Conservation (phyloP, 2,113 vertebrate species). For the Corythoichthys haematopterus region DNA sequence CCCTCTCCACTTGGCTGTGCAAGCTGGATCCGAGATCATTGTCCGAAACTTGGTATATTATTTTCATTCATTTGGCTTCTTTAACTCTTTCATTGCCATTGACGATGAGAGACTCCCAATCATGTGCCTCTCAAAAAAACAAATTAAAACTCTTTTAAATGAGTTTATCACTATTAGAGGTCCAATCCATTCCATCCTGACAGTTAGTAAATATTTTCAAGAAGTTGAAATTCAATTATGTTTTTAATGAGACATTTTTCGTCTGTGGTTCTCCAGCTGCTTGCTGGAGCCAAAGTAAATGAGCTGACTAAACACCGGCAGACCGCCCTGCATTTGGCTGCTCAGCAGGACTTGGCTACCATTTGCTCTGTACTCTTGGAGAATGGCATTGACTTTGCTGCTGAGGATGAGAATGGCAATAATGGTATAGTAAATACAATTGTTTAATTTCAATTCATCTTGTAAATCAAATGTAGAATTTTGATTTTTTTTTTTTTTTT, state of each 20-base stretch:
- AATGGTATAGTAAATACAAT: conserved; percentile 85
- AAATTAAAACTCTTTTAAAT: too few species aligned
- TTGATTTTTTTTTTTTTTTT: not conserved
- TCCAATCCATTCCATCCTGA: too few species aligned
- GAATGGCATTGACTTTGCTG: conserved; percentile 89
- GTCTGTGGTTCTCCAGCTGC: conserved; percentile 72
- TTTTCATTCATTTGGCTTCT: not conserved
- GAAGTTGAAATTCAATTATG: not conserved
- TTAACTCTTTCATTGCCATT: not conserved
- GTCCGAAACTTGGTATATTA: conserved; percentile 88
- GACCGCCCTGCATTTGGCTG: conserved; percentile 92
- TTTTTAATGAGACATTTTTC: conserved; percentile 5
- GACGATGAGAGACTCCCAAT: too few species aligned
- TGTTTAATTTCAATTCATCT: not conserved
- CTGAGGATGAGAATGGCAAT: conserved; percentile 95
- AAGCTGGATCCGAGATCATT: conserved; percentile 95
- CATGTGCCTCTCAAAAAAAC: too few species aligned
- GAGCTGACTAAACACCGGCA: conserved; percentile 97
- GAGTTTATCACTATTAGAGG: too few species aligned
- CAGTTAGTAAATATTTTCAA: not conserved
- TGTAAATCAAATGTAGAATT: not conserved
- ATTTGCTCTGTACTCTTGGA: conserved; percentile 95
- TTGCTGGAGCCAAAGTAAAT: conserved; percentile 94
- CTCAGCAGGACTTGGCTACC: conserved; percentile 92
- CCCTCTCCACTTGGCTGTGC: conserved; percentile 91